A percentile compares a stretch with the other conserved stretches of the same genome.
These are phyloP conservation scores for Callionymus lyra DNA, from an alignment of 2,113 vertebrate species.

Conservation along the genomic window DNA sequence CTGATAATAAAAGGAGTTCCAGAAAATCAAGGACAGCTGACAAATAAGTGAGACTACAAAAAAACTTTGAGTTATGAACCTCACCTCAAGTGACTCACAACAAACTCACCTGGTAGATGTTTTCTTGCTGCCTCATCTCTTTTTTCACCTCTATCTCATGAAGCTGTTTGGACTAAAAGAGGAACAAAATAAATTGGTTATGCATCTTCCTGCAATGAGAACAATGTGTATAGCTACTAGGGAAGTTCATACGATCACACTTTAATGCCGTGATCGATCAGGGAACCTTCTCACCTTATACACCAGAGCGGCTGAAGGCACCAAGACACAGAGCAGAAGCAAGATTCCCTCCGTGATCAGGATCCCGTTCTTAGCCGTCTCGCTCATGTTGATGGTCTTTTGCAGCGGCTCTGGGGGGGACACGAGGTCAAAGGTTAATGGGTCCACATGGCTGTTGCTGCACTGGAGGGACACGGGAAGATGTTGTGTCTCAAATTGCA, in stretches of 20 bases:
- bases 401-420: conserved; percentile 32
- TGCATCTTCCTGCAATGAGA: neutral
- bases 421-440: conserved; percentile 6
- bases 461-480: too few relatives aligned
- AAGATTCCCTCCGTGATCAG: conserved; percentile 58
- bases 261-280: neutral
- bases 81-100: neutral
- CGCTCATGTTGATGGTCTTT: conserved; percentile 51
- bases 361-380: conserved; percentile 64
- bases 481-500: too few relatives aligned
- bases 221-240: neutral
- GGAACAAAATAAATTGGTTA: conserved; percentile 7
- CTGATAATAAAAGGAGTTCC: too few relatives aligned
- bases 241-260: neutral
- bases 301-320: conserved; percentile 51
- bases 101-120: conserved; percentile 67
- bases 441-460: too few relatives aligned
- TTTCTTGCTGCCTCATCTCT: conserved; percentile 55
- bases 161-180: conserved; percentile 43
- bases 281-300: conserved; percentile 49
- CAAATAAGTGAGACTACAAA: too few relatives aligned
- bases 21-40: too few relatives aligned
- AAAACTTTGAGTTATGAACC: too few relatives aligned
- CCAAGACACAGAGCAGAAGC: conserved; percentile 52
- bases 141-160: conserved; percentile 47